phyloP scores from a whole-genome alignment of 2,113 vertebrate species.

The Delphinus delphis region DNA sequence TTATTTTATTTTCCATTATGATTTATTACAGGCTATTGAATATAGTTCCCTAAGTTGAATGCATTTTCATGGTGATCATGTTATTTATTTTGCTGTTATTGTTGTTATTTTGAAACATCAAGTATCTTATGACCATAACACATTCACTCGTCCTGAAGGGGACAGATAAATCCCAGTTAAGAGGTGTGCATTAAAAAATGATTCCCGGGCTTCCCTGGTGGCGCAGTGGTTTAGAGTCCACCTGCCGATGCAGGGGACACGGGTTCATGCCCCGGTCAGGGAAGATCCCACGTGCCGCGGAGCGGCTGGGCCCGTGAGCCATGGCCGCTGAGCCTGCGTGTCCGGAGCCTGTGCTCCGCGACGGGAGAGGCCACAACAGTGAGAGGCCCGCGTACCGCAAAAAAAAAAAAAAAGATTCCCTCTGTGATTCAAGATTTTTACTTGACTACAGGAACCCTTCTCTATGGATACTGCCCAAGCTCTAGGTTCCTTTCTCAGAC shows the following conservation, averaged over 20 bases:
- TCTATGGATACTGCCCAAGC: neutral
- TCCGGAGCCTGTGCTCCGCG: too few relatives aligned
- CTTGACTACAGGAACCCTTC: neutral
- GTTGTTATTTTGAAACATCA: constrained; percentile 1
- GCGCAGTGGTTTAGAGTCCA: too few relatives aligned
- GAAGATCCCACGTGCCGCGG: too few relatives aligned
- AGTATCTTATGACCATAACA: neutral
- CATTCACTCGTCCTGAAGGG: constrained; percentile 5
- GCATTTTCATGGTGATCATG: neutral
- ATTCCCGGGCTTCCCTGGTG: neutral
- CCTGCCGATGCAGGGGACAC: too few relatives aligned
- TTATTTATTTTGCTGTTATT: constrained; percentile 23
- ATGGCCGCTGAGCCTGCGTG: too few relatives aligned
- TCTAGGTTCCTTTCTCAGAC: neutral
- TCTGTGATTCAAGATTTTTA: neutral
- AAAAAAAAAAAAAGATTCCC: neutral
- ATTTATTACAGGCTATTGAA: neutral
- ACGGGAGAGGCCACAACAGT: too few relatives aligned
- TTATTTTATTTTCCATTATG: neutral
- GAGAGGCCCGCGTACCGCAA: too few relatives aligned
- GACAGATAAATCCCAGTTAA: neutral
- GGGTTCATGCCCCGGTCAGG: too few relatives aligned
- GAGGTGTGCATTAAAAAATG: neutral
- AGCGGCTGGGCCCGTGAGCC: too few relatives aligned
- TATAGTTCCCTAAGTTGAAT: neutral